Base-by-base conservation (phyloP, 2,113 vertebrate species). In the Colistium nudipinnis region DNA sequence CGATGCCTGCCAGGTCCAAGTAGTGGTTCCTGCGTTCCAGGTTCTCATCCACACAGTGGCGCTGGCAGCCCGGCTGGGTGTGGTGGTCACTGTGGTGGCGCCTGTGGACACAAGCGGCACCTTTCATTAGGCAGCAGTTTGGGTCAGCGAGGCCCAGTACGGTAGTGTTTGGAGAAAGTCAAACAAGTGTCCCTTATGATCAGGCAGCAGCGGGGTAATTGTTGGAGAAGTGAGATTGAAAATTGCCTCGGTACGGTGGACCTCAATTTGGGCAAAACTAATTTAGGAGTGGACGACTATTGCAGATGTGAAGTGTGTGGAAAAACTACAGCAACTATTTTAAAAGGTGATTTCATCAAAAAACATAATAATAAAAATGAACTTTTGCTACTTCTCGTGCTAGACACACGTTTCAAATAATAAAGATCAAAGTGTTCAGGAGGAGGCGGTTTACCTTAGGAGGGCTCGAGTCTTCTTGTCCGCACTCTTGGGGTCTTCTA, bases 1-100 rank as follows among this genome's bases (percentile, higher is more conserved):
- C 98, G 65, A 98, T 98, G 83, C 97, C 98, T 17, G 98, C 98
- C 83, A 99, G 95, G 90, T 99, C 98, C 91, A 99, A 93, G 85
- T 99, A 99, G 95, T 99, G 98, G 95, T 99, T 99, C 94, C 98
- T 95, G 90, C 98, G 96, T 91, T 99, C 98, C 59, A 98, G 96
- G 91, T 99, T 99, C 93, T 99, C 98, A 67, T 99, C 97, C 65
- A 99, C 96, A 28, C 96, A 97, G 70, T 97, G 94, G 81, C 94
- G 95, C 81, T 95, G 94, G 93, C 96, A 97, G 84, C 92, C 94
- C 13, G 92, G 90, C 87, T 96, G 96, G 79, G 93, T 90, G 84
- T 92, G 94, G 90, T 94, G 94, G 87, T 98, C 96, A 28, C 92
- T 94, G 85, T 97, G 95, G 92, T 97, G 95, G 80, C 95, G 94